phyloP scores from a whole-genome alignment of 2,797 vertebrate species.

The Sebastes aleutianus region DNA sequence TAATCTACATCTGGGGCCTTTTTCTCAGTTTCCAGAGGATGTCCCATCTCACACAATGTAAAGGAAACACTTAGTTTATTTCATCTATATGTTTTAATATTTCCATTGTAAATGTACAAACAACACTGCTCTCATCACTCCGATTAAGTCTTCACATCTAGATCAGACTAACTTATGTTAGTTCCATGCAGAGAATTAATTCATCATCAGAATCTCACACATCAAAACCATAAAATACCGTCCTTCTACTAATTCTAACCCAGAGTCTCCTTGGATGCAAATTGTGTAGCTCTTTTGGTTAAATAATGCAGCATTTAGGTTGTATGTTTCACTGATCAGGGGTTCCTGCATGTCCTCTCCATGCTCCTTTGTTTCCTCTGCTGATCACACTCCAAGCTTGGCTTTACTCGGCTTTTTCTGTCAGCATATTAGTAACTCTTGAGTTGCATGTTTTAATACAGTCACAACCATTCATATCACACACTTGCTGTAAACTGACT shows the following conservation, averaged over 20 bases:
- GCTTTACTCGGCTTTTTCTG: constrained; percentile 4
- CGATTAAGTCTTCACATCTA: not conserved
- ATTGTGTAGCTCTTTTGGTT: not conserved
- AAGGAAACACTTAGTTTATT: constrained; percentile 2
- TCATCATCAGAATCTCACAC: constrained; percentile 1
- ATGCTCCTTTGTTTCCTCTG: not conserved
- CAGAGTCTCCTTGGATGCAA: not conserved
- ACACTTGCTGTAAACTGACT: not conserved
- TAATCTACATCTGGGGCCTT: not conserved
- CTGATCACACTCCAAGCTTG: constrained; percentile 8
- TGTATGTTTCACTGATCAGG: not conserved
- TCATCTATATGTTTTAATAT: not conserved
- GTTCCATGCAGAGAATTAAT: not conserved
- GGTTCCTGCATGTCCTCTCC: constrained; percentile 6
- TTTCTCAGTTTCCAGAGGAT: not conserved
- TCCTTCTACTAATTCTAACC: not conserved
- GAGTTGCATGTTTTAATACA: not conserved
- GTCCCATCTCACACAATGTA: not conserved
- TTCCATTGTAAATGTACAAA: not conserved
- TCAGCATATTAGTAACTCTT: not conserved
- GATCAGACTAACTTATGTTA: not conserved
- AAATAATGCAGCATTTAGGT: not conserved
- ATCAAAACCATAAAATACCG: not conserved
- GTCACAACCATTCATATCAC: not conserved
- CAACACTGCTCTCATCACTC: not conserved